These are phyloP conservation scores for Squalus acanthias DNA, from an alignment of 2,797 vertebrate species.

Conservation along the genomic window DNA sequence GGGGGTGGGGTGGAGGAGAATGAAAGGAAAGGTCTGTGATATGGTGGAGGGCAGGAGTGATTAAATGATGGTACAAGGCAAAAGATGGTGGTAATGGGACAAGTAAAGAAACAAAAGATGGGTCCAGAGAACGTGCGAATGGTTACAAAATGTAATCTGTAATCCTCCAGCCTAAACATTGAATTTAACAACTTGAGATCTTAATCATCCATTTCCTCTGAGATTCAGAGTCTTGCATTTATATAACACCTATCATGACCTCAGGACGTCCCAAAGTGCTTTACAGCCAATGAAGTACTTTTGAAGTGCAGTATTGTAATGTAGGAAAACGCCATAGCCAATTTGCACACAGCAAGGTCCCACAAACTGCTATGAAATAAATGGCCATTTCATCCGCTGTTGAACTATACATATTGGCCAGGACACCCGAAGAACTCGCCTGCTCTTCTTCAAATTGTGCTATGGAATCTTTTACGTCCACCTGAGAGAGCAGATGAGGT, in stretches of 20 bases:
- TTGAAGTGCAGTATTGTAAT: not conserved
- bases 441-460: not conserved
- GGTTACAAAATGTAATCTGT: not conserved
- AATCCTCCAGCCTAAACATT: not conserved
- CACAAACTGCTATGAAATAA: not conserved
- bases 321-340: not conserved
- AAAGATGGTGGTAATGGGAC: not conserved
- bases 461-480: not conserved
- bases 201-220: not conserved
- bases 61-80: not conserved
- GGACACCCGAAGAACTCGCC: not conserved
- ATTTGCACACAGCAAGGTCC: not conserved
- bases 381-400: not conserved
- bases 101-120: not conserved
- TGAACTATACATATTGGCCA: not conserved
- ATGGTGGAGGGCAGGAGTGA: not conserved
- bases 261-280: not conserved
- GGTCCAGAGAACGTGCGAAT: not conserved
- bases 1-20: not conserved
- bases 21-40: not conserved
- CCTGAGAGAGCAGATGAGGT: not conserved
- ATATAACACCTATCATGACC: not conserved
- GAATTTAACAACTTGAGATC: no score
- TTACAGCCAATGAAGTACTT: not conserved
- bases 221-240: not conserved